phyloP scores from a whole-genome alignment of 2,113 vertebrate genomes.

The Rattus rattus region DNA sequence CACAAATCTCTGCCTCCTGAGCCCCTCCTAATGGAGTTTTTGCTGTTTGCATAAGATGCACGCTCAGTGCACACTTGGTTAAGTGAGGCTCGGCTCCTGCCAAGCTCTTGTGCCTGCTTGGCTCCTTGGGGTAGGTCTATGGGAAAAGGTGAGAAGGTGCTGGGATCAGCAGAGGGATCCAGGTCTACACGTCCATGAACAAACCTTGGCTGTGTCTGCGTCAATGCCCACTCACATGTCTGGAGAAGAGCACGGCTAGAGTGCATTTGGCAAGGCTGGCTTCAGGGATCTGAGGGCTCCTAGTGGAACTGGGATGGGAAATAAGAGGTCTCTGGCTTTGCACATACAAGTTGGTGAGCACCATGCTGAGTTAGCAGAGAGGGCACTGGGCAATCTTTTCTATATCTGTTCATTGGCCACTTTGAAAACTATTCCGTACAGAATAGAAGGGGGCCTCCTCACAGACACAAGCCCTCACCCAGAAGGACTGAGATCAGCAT shows the following conservation, averaged over 20 bases:
- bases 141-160: background rate
- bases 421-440: background rate
- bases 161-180: background rate
- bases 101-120: background rate
- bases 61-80: background rate
- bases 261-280: background rate
- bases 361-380: background rate
- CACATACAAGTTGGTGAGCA: background rate
- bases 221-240: background rate
- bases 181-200: background rate
- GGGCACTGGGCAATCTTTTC: rapidly evolving
- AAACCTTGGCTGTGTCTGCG: background rate
- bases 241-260: background rate
- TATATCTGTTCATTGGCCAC: rapidly evolving
- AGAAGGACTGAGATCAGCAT: too few relatives aligned
- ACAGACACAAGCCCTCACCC: background rate
- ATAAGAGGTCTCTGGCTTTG: background rate
- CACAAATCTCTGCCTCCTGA: background rate
- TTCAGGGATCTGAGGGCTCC: background rate
- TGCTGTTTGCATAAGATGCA: background rate
- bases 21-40: too few relatives aligned
- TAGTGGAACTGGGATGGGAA: background rate
- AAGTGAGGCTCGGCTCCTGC: background rate
- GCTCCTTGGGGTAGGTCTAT: background rate
- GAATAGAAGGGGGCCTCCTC: background rate